These are phyloP conservation scores for Eupithecia abbreviata DNA, from an alignment of 2,888 invertebrate genomes.

Conservation along the genomic window DNA sequence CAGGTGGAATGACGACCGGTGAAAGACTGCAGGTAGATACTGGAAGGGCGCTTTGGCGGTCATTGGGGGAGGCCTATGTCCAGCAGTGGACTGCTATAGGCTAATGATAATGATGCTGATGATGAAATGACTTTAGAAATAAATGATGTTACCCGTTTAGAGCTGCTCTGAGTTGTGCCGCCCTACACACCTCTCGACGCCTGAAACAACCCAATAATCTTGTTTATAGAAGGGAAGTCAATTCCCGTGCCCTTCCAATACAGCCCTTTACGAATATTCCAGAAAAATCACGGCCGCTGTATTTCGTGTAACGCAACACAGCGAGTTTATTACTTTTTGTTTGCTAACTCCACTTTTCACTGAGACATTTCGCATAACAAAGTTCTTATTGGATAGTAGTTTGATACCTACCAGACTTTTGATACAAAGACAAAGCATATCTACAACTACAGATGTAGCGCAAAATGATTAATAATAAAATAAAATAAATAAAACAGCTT, in stretches of 20 bases:
- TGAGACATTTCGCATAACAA: neutral
- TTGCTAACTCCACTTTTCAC: constrained; percentile 38
- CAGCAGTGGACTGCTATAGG: too few species aligned
- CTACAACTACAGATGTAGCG: neutral
- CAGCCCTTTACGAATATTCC: constrained; percentile 50
- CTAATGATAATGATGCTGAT: too few species aligned
- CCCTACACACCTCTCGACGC: constrained; percentile 55
- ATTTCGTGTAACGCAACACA: constrained; percentile 33
- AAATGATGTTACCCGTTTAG: too few species aligned
- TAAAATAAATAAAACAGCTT: too few species aligned
- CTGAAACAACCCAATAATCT: constrained; percentile 65
- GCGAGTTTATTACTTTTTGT: constrained; percentile 36
- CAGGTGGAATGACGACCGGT: too few species aligned
- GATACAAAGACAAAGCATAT: neutral
- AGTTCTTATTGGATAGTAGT: neutral
- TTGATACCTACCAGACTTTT: neutral
- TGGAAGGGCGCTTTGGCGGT: too few species aligned
- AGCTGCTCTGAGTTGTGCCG: constrained; percentile 41
- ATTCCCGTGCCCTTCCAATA: constrained; percentile 54
- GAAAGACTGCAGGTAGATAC: too few species aligned
- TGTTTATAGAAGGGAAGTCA: constrained; percentile 66
- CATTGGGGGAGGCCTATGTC: too few species aligned
- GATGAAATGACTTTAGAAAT: too few species aligned
- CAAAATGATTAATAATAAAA: too few species aligned
- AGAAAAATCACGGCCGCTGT: constrained; percentile 35